phyloP scores from a whole-genome alignment of 2,113 vertebrate genomes.

The Spilogale gracilis region DNA sequence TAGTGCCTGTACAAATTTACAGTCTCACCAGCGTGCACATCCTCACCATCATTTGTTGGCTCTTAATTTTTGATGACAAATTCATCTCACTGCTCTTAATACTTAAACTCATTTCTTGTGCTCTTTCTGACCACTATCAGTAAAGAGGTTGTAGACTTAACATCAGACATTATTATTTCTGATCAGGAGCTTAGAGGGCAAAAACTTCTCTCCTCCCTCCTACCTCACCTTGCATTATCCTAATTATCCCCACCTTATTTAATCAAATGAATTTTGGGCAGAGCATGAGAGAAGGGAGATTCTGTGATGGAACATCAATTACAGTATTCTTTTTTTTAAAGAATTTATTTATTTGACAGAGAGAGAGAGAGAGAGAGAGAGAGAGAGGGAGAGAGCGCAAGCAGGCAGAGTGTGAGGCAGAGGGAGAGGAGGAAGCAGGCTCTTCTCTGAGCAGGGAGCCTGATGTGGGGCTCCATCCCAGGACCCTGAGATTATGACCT shows the following conservation, averaged over 20 bases:
- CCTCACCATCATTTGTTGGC: not conserved
- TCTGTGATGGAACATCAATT: not conserved
- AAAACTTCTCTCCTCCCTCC: not conserved
- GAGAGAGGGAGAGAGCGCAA: too few relatives aligned
- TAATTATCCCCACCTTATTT: not conserved
- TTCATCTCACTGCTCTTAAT: not conserved
- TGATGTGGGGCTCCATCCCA: too few relatives aligned
- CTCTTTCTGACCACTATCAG: not conserved
- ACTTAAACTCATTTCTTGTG: not conserved
- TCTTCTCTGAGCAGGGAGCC: too few relatives aligned
- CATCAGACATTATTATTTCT: not conserved
- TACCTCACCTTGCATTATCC: not conserved
- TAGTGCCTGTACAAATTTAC: not conserved
- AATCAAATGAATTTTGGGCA: not conserved
- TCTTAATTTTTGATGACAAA: slow-evolving; percentile 1
- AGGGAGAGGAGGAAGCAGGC: too few relatives aligned
- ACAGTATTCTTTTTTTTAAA: not conserved
- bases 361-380: too few relatives aligned
- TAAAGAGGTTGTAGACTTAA: not conserved
- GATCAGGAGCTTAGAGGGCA: not conserved
- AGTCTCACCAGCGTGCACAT: not conserved
- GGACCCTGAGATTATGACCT: too few relatives aligned
- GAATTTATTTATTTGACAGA: too few relatives aligned
- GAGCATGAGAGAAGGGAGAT: not conserved
- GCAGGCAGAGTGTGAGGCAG: too few relatives aligned